Evolutionary conservation across 1,140 invertebrate genomes (phyloP), one percentile per base, ranked within the genome.

Genomic region (Meloidogyne exigua): DNA sequence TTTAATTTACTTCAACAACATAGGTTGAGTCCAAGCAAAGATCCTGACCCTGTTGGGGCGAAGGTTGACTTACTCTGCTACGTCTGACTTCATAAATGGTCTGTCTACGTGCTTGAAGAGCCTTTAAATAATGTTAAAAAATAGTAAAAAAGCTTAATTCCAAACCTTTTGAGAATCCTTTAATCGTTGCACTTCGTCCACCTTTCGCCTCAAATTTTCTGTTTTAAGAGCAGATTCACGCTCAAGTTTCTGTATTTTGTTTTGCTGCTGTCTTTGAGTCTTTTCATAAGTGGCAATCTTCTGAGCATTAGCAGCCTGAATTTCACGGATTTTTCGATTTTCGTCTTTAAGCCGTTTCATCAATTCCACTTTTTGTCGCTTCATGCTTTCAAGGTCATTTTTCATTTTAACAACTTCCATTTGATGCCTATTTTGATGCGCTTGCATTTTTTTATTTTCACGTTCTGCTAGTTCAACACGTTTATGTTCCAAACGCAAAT

Each of bases 331-430:
- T 70, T 92, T 91, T 79, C 91, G 92, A 0, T 92, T 91, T 87
- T 98, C 95, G 78, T 95, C 93, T 76, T 94, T 92, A 91, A 98
- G 95, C 88, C 94, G 93, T 82, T 95, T 94, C 84, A 98, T 92
- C 49, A 99, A 89, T 87, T 93, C 92, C 0, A 95, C 82, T 68
- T 84, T 84, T n/a, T 75, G 57, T 26, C 65, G 73, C 49, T 83
- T 83, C 83, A 87, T 80, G 4, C 78, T 82, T 23, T 74, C 65
- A 39, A 85, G 57, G 44, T 85, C 84, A 63, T 76, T 72, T 25
- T 79, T 70, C 5, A 81, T 71, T 23, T 82, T 75, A 67, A 78
- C 68, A 68, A 77, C 65, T 42, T 87, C 81, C 76, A 82, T 62
- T 44, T 77, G 62, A 72, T 85, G 83, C 23, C 70, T 57, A 13